These are phyloP conservation scores for Cantharis rustica DNA, from an alignment of 2,888 invertebrate genomes.

Conservation along the genomic window DNA sequence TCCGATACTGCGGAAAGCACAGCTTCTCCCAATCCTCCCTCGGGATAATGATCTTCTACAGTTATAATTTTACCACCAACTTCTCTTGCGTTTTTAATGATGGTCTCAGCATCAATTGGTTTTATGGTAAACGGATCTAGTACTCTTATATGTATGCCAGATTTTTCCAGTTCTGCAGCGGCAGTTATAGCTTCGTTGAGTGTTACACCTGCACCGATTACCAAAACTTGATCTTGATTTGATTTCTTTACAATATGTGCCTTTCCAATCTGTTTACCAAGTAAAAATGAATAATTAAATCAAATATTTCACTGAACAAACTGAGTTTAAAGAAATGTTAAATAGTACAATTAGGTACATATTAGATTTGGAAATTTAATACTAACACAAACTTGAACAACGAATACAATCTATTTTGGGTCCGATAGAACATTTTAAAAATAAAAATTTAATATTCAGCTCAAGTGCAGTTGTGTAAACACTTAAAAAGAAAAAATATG, in stretches of 20 bases:
- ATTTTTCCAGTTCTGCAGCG: constrained; percentile 71
- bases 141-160: constrained; percentile 78
- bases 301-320: neutral
- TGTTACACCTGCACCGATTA: constrained; percentile 94
- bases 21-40: constrained; percentile 96
- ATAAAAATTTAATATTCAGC: too few relatives aligned
- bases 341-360: too few relatives aligned
- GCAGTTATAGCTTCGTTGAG: constrained; percentile 89
- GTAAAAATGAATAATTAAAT: neutral
- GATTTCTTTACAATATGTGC: constrained; percentile 80
- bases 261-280: constrained; percentile 65
- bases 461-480: too few relatives aligned
- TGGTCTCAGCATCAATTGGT: constrained; percentile 83
- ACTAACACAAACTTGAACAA: too few relatives aligned
- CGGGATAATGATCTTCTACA: constrained; percentile 97
- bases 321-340: neutral
- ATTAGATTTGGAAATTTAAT: too few relatives aligned
- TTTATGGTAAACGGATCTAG: constrained; percentile 97
- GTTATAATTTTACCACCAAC: constrained; percentile 84
- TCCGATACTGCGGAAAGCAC: constrained; percentile 80
- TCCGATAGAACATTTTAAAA: too few relatives aligned
- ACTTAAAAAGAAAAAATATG: too few relatives aligned
- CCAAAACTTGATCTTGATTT: constrained; percentile 76
- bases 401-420: too few relatives aligned
- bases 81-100: constrained; percentile 76